Evolutionary conservation across 2,113 vertebrate genomes (phyloP).

Genomic region (Solea solea): DNA sequence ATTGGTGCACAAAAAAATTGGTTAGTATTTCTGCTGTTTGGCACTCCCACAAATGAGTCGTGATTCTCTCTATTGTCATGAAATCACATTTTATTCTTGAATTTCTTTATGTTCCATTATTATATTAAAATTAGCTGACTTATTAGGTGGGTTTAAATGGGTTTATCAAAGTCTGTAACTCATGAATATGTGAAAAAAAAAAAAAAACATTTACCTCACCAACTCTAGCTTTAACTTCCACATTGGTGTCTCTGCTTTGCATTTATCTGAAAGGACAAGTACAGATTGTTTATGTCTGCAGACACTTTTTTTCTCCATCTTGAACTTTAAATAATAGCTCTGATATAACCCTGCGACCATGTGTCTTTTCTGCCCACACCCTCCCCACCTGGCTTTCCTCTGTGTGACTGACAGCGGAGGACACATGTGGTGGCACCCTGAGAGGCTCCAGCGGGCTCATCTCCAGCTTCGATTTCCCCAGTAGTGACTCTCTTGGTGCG

Average conservation of each 20-base stretch:
- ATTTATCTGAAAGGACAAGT: constrained; percentile 45
- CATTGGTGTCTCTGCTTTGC: constrained; percentile 10
- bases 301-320: constrained; percentile 13
- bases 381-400: constrained; percentile 8
- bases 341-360: constrained; percentile 51
- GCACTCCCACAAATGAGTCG: neutral
- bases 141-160: neutral
- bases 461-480: constrained; percentile 91
- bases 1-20: neutral
- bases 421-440: constrained; percentile 94
- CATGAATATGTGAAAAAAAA: neutral
- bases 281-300: constrained; percentile 47
- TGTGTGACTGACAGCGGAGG: constrained; percentile 86
- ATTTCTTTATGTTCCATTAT: neutral
- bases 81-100: neutral
- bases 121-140: neutral
- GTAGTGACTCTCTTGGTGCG: constrained; percentile 83
- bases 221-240: neutral
- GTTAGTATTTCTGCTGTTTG: neutral
- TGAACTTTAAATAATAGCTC: constrained; percentile 40
- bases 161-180: neutral
- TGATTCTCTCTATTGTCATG: neutral
- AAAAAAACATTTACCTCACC: too few relatives aligned
- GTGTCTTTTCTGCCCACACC: constrained; percentile 34
- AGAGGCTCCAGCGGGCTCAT: constrained; percentile 94